Conservation (phyloP, 2,113 vertebrate species). For the Shinisaurus crocodilurus region DNA sequence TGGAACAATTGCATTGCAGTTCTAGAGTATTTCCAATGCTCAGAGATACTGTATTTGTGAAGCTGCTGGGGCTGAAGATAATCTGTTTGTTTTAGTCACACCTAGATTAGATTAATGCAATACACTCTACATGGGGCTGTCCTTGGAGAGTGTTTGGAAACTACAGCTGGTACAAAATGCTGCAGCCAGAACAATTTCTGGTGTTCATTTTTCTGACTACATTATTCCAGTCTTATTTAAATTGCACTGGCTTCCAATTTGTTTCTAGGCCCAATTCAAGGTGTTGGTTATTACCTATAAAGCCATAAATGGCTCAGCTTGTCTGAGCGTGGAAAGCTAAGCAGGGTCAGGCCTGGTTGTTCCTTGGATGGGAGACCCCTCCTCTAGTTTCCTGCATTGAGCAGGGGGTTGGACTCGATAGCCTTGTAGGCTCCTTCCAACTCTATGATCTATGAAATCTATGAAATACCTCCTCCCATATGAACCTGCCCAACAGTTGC, state of each 20-base stretch:
- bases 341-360: too few species aligned
- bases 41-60: not conserved
- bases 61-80: too few species aligned
- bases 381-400: too few species aligned
- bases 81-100: not conserved
- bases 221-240: not conserved
- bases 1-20: not conserved
- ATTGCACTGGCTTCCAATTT: not conserved
- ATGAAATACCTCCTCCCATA: not conserved
- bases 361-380: too few species aligned
- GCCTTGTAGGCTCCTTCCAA: too few species aligned
- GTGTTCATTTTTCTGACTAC: not conserved
- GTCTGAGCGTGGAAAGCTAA: too few species aligned
- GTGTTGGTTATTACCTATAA: not conserved
- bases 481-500: not conserved
- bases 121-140: not conserved
- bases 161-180: not conserved
- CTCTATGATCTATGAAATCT: too few species aligned
- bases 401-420: too few species aligned
- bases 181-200: not conserved
- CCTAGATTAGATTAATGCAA: not conserved
- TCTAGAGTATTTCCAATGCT: not conserved
- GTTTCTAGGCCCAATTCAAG: not conserved
- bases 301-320: too few species aligned
- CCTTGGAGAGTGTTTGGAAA: not conserved